Evolutionary conservation across 2,113 vertebrate species (phyloP).

Genomic region (Myodes glareolus): DNA sequence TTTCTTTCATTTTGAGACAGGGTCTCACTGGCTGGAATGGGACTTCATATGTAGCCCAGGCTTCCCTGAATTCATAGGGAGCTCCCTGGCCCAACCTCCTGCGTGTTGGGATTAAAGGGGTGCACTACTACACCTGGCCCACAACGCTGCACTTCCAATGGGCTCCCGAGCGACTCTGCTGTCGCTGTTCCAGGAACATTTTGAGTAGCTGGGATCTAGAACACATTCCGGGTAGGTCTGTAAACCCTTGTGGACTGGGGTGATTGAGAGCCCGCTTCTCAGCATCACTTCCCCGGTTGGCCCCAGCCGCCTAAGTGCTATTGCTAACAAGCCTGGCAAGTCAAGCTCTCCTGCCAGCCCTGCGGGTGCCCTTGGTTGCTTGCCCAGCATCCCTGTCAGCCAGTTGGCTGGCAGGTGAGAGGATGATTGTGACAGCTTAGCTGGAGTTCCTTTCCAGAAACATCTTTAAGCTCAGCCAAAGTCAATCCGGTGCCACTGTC

Average conservation of each 20-base stretch:
- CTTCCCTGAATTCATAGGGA: neutral
- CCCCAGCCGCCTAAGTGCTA: neutral
- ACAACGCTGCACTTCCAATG: neutral
- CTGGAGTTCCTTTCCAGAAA: slow-evolving; percentile 65
- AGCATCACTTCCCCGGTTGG: neutral
- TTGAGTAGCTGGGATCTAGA: neutral
- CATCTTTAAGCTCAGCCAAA: slow-evolving; percentile 64
- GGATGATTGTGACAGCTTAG: slow-evolving; percentile 65
- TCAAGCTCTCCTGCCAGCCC: neutral
- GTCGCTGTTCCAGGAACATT: neutral
- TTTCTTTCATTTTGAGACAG: neutral
- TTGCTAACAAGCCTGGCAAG: neutral
- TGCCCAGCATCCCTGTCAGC: slow-evolving; percentile 60
- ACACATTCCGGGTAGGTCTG: neutral
- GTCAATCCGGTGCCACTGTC: slow-evolving; percentile 66
- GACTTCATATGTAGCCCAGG: neutral
- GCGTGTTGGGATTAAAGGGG: rapidly evolving
- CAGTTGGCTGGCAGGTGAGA: slow-evolving; percentile 69
- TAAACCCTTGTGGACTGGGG: neutral
- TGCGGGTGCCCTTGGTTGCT: slow-evolving; percentile 32
- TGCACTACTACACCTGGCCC: neutral
- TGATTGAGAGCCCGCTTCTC: neutral
- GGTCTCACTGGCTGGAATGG: neutral
- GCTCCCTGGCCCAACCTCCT: neutral
- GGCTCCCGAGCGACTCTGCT: neutral